A percentile compares a stretch with the other conserved stretches of the same genome.
Evolutionary conservation across 2,113 vertebrate genomes (phyloP).

Genomic region (Steatornis caripensis): DNA sequence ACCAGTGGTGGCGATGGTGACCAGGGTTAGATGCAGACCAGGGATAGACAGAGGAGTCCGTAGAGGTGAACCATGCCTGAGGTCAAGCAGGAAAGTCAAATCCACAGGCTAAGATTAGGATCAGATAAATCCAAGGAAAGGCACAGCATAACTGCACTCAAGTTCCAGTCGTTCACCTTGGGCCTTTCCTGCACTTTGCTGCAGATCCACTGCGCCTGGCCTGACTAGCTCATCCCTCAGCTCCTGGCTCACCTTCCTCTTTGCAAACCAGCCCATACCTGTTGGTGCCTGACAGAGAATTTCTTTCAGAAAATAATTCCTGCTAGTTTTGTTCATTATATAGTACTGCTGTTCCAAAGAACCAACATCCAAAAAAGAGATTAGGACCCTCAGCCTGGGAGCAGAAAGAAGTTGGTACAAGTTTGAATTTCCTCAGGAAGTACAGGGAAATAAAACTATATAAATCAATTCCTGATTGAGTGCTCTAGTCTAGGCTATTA

Average conservation of each 20-base stretch:
- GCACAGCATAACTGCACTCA: background rate
- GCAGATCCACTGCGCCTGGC: background rate
- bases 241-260: background rate
- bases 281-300: background rate
- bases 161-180: background rate
- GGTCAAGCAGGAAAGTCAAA: background rate
- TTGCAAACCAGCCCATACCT: background rate
- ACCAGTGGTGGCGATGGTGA: too few species aligned
- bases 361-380: background rate
- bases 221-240: background rate
- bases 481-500: background rate
- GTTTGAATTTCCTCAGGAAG: background rate
- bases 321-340: background rate
- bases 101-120: background rate
- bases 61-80: background rate
- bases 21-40: background rate
- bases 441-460: background rate
- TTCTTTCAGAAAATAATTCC: background rate
- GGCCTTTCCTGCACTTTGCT: background rate
- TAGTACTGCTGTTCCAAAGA: background rate
- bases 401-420: background rate
- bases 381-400: background rate
- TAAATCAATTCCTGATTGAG: slow-evolving; percentile 4
- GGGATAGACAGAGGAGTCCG: background rate
- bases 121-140: background rate